These are phyloP conservation scores for Tetramorium parvispinum DNA, from an alignment of 1,140 invertebrate genomes.

Conservation along the genomic window DNA sequence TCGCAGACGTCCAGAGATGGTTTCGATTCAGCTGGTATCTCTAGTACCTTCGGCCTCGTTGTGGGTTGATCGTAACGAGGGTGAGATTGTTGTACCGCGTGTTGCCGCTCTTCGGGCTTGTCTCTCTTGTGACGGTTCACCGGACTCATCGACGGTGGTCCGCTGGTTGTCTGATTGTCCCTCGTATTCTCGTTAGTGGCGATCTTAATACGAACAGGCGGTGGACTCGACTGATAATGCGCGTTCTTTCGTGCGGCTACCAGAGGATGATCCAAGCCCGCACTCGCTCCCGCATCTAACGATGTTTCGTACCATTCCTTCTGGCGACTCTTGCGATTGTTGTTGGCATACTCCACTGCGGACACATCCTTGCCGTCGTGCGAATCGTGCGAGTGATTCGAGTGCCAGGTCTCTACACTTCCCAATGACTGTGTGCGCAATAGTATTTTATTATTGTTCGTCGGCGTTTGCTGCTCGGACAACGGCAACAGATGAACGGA, in stretches of 20 bases:
- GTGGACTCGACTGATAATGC: slow-evolving; percentile 66
- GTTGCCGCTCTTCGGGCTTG: slow-evolving; percentile 55
- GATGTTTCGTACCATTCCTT: slow-evolving; percentile 92
- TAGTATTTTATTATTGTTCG: slow-evolving; percentile 80
- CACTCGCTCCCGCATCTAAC: slow-evolving; percentile 87
- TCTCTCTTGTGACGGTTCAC: slow-evolving; percentile 67
- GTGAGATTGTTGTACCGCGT: slow-evolving; percentile 60
- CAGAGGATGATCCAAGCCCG: slow-evolving; percentile 49
- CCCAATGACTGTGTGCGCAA: slow-evolving; percentile 88
- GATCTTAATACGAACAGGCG: slow-evolving; percentile 24
- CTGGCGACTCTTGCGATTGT: slow-evolving; percentile 81
- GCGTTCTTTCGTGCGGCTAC: slow-evolving; percentile 77
- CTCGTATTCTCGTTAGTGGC: slow-evolving; percentile 41
- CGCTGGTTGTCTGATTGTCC: slow-evolving; percentile 44
- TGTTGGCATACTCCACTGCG: slow-evolving; percentile 44
- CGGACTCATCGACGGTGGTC: slow-evolving; percentile 51
- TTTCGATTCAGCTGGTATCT: slow-evolving; percentile 84
- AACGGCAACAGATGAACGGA: slow-evolving; percentile 77
- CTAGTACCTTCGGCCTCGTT: slow-evolving; percentile 73
- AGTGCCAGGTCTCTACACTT: slow-evolving; percentile 86
- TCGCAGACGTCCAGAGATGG: slow-evolving; percentile 75
- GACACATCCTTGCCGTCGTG: slow-evolving; percentile 77
- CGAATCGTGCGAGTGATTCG: slow-evolving; percentile 74
- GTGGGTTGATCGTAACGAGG: slow-evolving; percentile 69
- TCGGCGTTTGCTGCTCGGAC: slow-evolving; percentile 83